Evolutionary conservation across 2,797 vertebrate species (phyloP), one percentile per base, ranked within the genome.

Genomic region (Sorex maritimensis): DNA sequence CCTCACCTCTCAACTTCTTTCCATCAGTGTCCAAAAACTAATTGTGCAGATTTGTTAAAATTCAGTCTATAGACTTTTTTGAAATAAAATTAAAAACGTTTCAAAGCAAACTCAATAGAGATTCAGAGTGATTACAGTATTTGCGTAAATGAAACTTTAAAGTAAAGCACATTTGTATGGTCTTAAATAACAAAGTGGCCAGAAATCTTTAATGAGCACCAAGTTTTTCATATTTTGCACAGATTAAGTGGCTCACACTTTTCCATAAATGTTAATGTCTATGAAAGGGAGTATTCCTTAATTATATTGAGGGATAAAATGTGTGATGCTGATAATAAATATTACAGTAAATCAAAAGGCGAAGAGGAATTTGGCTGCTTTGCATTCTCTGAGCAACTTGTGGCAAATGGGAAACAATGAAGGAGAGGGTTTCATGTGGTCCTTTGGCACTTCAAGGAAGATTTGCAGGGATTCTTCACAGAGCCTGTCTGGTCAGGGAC

Each of bases 61-160:
- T 24, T 95, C 46, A 92, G 74, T 81, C 79, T 94, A 3, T 85
- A 95, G 61, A 73, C n/a, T 38, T 87, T 94, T 95, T 95, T 96
- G 78, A 95, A 92, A 88, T 92, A 92, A 96, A 96, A 96, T 95
- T 93, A 82, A 96, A 95, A 90, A 83, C 83, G 93, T 88, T 94
- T 96, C 63, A 93, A 87, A 91, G 86, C 78, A 95, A 94, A 93
- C 81, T 93, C 91, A 95, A 81, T 92, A 89, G 91, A 95, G 81
- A 95, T 91, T 95, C 96, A 92, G 96, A 93, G 91, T 95, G 81
- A 91, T 91, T 89, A 92, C 41, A 46, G 38, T 74, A 44, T 92
- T 96, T 97, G 52, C 68, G 61, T 94, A 97, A 96, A 87, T 91
- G 69, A 96, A 84, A 92, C 93, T 95, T 97, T 95, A 86, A 95